phyloP scores from a whole-genome alignment of 2,113 vertebrate genomes.

The Coracopsis vasa region DNA sequence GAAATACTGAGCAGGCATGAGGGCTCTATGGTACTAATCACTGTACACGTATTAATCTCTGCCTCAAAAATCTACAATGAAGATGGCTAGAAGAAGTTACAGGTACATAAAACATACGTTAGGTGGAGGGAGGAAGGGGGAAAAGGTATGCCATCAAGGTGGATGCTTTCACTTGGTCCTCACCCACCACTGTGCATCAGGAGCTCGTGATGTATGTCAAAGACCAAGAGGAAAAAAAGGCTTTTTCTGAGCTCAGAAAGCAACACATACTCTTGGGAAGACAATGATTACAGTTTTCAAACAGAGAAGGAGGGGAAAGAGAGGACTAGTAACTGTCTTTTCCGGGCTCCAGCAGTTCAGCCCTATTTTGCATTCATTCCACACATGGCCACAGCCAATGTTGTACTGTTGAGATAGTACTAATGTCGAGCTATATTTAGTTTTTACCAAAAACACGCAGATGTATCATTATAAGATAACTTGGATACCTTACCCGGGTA shows the following conservation, averaged over 20 bases:
- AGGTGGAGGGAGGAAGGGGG: not conserved
- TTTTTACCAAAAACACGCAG: not conserved
- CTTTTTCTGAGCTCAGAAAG: not conserved
- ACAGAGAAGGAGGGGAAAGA: not conserved
- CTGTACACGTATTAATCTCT: not conserved
- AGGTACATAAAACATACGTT: not conserved
- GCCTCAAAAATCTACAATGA: not conserved
- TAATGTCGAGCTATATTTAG: not conserved
- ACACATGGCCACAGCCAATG: not conserved
- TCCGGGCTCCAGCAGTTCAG: not conserved
- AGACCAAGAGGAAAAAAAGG: not conserved
- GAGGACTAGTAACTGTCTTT: not conserved
- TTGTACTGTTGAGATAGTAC: not conserved
- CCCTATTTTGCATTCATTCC: not conserved
- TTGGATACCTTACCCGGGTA: not conserved
- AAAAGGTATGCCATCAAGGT: not conserved
- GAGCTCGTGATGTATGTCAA: not conserved
- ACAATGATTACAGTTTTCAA: conserved; percentile 13
- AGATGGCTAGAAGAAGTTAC: not conserved
- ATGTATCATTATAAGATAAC: not conserved
- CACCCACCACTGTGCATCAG: not conserved
- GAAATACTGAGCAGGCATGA: not conserved
- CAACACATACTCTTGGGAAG: not conserved
- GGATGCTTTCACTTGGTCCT: not conserved
- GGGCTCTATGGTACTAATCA: not conserved